Conservation (phyloP, 2,888 invertebrate genomes). For the Agrilus biguttatus region DNA sequence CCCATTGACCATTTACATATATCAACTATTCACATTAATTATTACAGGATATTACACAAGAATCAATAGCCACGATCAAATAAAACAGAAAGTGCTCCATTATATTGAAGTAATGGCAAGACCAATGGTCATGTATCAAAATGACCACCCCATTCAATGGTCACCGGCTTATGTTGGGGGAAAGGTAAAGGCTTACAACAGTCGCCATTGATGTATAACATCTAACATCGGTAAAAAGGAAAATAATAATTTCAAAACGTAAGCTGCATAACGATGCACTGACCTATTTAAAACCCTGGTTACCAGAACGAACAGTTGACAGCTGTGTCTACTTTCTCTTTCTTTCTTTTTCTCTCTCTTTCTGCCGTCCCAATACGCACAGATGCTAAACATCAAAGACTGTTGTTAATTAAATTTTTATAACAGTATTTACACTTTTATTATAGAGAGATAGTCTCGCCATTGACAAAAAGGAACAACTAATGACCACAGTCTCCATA, state of each 20-base stretch:
- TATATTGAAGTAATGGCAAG: conserved; percentile 90
- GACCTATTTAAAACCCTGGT: no score
- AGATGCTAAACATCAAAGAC: no score
- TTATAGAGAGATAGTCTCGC: conserved; percentile 51
- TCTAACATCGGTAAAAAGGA: no score
- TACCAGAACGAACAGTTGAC: no score
- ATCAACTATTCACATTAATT: neutral
- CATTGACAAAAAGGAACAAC: conserved; percentile 57
- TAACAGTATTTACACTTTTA: neutral
- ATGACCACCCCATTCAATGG: conserved; percentile 88
- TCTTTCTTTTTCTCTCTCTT: no score
- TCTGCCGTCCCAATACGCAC: no score
- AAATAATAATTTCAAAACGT: no score
- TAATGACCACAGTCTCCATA: conserved; percentile 87
- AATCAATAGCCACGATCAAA: conserved; percentile 77
- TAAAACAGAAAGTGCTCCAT: conserved; percentile 83
- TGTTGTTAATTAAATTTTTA: neutral
- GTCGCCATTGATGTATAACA: no score
- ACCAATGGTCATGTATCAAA: conserved; percentile 89
- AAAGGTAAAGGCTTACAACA: no score
- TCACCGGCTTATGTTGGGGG: conserved; percentile 82
- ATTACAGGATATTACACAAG: conserved; percentile 73
- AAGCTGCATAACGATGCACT: no score
- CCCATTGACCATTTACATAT: no score
- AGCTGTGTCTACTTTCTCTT: no score